Base-by-base conservation (phyloP, 2,888 invertebrate species). In the Tetheella fluctuosa region DNA sequence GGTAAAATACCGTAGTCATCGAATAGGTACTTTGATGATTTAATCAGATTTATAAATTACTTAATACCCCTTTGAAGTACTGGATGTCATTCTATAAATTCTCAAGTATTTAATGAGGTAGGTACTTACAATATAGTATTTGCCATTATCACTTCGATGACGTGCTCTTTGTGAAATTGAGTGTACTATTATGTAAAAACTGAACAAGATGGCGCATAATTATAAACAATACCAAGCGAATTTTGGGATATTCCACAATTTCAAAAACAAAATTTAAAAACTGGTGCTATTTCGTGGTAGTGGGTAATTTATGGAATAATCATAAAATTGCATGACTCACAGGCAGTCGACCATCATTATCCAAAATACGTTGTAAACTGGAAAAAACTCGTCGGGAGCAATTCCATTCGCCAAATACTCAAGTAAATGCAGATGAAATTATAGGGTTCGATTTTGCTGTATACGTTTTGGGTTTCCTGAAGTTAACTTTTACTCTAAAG, bases 311-410 rank as follows among this genome's bases (percentile, higher is more conserved):
- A 5, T 15, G 39, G 39, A 39, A 39, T 15, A 39, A 39, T 39
- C 48, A 10, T 48, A 48, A 48, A 20, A 48, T 48, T 48, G 48
- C 20, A 48, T 48, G 48, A 48, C 20, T 48, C 48, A 48, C 48
- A 20, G 48, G 48, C 48, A 48, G 48, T 20, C 48, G 10, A 3
- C 48, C 48, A 48, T 48, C 48, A 48, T 48, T 48, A 48, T 48
- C 17, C 20, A n/a, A 48, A 48, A 42, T 42, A 17, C 17, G 17
- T 42, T 48, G 48, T 48, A 17, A 17, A 39, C 13, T 42, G 17
- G n/a, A 48, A 48, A 48, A 48, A 48, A 48, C 48, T 10, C 20
- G 17, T 48, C 48, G 48, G 48, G 48, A 20, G 48, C 48, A 20
- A 48, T 20, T 48, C 48, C 20, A 48, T 48, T 48, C 48, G 20